Percentiles rank a stretch among this genome's conserved stretches.
Conservation (phyloP, 1,140 invertebrate genomes). For the Brachionus sp. region DNA sequence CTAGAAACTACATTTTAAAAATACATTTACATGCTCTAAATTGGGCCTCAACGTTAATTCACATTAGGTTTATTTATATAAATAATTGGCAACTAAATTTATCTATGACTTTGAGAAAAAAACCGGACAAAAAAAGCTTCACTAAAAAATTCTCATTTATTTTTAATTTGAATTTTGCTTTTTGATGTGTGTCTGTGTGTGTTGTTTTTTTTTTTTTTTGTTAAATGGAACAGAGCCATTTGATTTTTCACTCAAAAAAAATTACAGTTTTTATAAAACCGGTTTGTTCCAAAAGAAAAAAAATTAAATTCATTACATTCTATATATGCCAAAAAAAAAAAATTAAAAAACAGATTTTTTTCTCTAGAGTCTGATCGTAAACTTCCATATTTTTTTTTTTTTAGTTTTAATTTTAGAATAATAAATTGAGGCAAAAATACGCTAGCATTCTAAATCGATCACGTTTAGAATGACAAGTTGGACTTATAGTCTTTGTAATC, state of each 20-base stretch:
- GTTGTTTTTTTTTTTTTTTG: no score
- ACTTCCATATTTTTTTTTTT: neutral
- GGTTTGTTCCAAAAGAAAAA: neutral
- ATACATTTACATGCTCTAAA: neutral
- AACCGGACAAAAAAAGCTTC: neutral
- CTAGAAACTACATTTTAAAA: neutral
- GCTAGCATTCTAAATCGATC: neutral
- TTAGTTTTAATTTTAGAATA: neutral
- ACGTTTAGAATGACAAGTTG: neutral
- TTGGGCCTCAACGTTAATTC: neutral
- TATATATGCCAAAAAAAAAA: neutral
- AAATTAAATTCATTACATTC: no score
- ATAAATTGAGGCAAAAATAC: neutral
- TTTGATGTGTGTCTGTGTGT: neutral
- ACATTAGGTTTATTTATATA: neutral
- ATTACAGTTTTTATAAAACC: neutral
- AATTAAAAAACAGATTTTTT: neutral
- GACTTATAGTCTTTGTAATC: neutral
- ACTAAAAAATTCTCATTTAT: slow-evolving; percentile 9
- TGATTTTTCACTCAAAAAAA: neutral
- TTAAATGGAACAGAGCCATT: neutral
- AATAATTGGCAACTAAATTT: neutral
- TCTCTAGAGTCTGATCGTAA: neutral
- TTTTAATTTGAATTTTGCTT: neutral
- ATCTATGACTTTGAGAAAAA: neutral